phyloP scores from a whole-genome alignment of 2,797 vertebrate genomes.

The Okamejei kenojei region DNA sequence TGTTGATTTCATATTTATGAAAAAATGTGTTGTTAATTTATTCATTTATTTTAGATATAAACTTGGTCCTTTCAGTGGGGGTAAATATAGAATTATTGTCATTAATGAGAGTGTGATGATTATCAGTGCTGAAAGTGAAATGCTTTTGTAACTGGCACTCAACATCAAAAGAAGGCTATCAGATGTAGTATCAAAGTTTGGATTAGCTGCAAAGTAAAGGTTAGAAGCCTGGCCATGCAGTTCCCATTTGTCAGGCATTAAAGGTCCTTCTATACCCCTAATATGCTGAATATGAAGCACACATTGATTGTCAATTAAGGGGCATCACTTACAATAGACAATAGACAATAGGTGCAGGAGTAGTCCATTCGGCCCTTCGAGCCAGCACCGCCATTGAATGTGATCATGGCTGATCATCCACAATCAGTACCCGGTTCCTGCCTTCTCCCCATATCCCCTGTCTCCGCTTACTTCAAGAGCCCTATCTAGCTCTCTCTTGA shows the following conservation, averaged over 20 bases:
- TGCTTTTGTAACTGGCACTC: background rate
- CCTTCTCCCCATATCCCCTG: too few relatives aligned
- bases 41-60: background rate
- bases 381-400: too few relatives aligned
- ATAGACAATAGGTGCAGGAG: too few relatives aligned
- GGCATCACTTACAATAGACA: too few relatives aligned
- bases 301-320: too few relatives aligned
- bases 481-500: too few relatives aligned
- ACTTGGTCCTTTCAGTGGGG: background rate
- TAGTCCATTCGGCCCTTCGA: too few relatives aligned
- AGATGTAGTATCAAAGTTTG: background rate
- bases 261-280: background rate
- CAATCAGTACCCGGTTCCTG: too few relatives aligned
- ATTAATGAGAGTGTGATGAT: too few relatives aligned
- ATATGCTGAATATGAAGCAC: background rate
- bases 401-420: too few relatives aligned
- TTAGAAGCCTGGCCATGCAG: background rate
- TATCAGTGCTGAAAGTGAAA: background rate
- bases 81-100: background rate
- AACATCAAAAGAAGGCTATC: background rate
- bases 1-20: background rate
- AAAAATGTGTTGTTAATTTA: background rate
- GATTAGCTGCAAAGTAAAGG: background rate
- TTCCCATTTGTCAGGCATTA: background rate
- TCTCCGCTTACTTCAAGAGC: too few relatives aligned